Conservation (phyloP, 2,797 vertebrate genomes). For the Falco biarmicus region DNA sequence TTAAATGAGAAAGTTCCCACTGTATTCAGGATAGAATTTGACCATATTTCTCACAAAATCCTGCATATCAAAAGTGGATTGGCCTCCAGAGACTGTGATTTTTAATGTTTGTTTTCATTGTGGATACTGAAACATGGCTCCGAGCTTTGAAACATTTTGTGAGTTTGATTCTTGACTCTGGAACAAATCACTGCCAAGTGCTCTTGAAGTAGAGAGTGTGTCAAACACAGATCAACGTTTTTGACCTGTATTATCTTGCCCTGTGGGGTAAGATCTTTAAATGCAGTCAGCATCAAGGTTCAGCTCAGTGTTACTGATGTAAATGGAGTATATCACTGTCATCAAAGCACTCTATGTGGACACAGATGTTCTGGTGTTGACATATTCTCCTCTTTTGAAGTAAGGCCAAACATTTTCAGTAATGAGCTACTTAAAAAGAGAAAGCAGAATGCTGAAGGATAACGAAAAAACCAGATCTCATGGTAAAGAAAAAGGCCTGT, state of each 20-base stretch:
- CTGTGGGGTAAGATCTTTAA: constrained; percentile 64
- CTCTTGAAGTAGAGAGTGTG: constrained; percentile 54
- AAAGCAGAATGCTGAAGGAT: background rate
- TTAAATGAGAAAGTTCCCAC: background rate
- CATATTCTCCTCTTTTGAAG: constrained; percentile 58
- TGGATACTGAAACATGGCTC: constrained; percentile 33
- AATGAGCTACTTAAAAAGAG: constrained; percentile 36
- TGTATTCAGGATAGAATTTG: background rate
- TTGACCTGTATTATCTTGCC: constrained; percentile 64
- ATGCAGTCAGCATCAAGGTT: constrained; percentile 61
- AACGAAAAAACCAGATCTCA: background rate
- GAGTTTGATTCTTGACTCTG: constrained; percentile 57
- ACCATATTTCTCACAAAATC: background rate
- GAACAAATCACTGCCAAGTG: constrained; percentile 60
- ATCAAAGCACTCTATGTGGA: constrained; percentile 48
- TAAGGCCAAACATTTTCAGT: constrained; percentile 49
- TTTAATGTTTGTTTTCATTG: constrained; percentile 51
- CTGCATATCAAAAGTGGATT: background rate
- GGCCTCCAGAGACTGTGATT: constrained; percentile 37
- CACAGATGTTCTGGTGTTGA: constrained; percentile 64
- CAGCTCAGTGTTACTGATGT: constrained; percentile 53
- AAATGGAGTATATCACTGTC: constrained; percentile 63
- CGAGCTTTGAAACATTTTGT: background rate
- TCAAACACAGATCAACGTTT: constrained; percentile 58
- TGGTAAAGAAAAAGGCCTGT: background rate